A percentile compares a stretch with the other conserved stretches of the same genome.
Evolutionary conservation across 2,888 invertebrate species (phyloP).

Genomic region (Pristionchus entomophagus): DNA sequence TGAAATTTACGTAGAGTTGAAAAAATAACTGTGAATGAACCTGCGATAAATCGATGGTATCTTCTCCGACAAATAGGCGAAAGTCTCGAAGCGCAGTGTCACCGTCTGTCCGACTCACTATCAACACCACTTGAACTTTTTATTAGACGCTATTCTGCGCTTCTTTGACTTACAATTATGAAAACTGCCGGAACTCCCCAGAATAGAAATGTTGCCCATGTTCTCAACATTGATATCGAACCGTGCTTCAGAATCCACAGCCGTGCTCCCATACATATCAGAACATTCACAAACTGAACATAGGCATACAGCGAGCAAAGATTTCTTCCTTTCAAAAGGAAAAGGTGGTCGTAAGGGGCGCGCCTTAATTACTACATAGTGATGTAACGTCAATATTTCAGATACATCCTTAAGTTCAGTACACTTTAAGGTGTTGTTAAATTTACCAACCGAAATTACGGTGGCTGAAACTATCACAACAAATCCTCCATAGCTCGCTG

Average conservation of each 20-base stretch:
- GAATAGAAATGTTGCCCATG: not conserved
- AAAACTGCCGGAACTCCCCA: not conserved
- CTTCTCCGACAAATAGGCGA: not conserved
- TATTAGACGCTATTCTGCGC: not conserved
- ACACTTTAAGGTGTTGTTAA: no score
- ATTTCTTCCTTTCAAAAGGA: no score
- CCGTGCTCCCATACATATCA: constrained; percentile 11
- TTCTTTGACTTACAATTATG: not conserved
- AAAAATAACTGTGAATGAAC: not conserved
- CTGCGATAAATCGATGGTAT: not conserved
- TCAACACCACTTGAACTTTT: not conserved
- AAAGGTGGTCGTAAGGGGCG: no score
- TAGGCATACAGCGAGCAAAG: not conserved
- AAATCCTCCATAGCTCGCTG: not conserved
- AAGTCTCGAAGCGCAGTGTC: not conserved
- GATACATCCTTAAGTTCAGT: no score
- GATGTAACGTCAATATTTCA: no score
- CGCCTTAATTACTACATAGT: no score
- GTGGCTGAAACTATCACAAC: not conserved
- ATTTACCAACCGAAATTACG: not conserved
- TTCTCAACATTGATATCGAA: not conserved
- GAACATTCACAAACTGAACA: not conserved
- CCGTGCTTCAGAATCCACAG: not conserved
- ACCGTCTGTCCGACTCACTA: not conserved
- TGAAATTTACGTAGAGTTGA: not conserved